phyloP scores from a whole-genome alignment of 2,113 vertebrate species.

The Podocnemis expansa region DNA sequence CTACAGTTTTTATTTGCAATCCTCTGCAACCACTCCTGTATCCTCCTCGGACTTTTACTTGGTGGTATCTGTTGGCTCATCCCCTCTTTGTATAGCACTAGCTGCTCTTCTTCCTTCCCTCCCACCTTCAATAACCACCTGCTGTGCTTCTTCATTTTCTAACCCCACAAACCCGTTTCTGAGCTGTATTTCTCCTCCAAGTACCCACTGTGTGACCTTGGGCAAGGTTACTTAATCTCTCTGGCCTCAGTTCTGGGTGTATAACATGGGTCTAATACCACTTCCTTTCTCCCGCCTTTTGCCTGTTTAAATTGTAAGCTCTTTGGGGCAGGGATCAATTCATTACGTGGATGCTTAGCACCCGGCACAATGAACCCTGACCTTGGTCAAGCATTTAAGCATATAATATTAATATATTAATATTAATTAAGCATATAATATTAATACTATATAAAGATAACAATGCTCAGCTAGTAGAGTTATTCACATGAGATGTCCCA shows the following conservation, averaged over 20 bases:
- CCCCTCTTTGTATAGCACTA: too few relatives aligned
- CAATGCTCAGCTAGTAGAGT: slow-evolving; percentile 20
- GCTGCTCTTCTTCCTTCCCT: too few relatives aligned
- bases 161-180: too few relatives aligned
- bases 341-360: neutral
- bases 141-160: too few relatives aligned
- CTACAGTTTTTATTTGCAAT: too few relatives aligned
- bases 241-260: neutral
- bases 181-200: neutral
- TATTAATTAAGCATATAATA: too few relatives aligned
- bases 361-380: neutral
- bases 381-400: neutral
- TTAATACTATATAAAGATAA: neutral
- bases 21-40: too few relatives aligned
- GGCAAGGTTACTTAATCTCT: neutral
- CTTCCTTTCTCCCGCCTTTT: neutral
- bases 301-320: neutral
- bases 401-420: neutral
- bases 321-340: neutral
- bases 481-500: slow-evolving; percentile 36
- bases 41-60: too few relatives aligned
- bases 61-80: too few relatives aligned
- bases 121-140: too few relatives aligned
- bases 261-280: neutral
- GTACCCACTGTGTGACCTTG: neutral